A percentile compares a stretch with the other conserved stretches of the same genome.
phyloP scores from a whole-genome alignment of 2,888 invertebrate species.

The Octonoba sinensis region DNA sequence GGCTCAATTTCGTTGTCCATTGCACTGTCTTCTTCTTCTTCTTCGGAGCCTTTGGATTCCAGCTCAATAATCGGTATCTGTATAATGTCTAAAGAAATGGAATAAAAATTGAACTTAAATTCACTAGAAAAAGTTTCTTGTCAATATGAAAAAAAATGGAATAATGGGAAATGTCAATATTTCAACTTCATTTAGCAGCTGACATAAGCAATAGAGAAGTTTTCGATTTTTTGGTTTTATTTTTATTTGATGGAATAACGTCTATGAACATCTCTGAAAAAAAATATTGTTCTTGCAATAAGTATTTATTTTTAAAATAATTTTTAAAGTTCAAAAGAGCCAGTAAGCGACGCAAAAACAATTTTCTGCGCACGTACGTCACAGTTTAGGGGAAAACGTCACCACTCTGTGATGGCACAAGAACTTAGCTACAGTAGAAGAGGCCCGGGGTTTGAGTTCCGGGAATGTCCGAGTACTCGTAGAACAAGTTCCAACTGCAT shows the following conservation, averaged over 20 bases:
- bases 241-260: too few relatives aligned
- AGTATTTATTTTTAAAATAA: too few relatives aligned
- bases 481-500: too few relatives aligned
- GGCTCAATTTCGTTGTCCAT: constrained; percentile 37
- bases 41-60: neutral
- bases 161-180: neutral
- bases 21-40: constrained; percentile 14
- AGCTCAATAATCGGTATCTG: constrained; percentile 43
- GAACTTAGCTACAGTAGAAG: too few relatives aligned
- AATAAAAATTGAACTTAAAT: neutral
- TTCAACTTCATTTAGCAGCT: neutral
- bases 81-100: constrained; percentile 31
- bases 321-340: neutral
- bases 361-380: neutral
- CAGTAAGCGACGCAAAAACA: neutral
- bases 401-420: too few relatives aligned
- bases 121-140: neutral
- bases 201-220: neutral
- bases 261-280: too few relatives aligned
- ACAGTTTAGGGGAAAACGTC: too few relatives aligned
- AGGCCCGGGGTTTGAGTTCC: too few relatives aligned
- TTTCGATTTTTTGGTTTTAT: neutral
- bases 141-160: neutral
- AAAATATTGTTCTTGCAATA: too few relatives aligned
- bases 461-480: too few relatives aligned